Conservation (phyloP, 2,797 vertebrate species). For the Acanthiza pusilla region DNA sequence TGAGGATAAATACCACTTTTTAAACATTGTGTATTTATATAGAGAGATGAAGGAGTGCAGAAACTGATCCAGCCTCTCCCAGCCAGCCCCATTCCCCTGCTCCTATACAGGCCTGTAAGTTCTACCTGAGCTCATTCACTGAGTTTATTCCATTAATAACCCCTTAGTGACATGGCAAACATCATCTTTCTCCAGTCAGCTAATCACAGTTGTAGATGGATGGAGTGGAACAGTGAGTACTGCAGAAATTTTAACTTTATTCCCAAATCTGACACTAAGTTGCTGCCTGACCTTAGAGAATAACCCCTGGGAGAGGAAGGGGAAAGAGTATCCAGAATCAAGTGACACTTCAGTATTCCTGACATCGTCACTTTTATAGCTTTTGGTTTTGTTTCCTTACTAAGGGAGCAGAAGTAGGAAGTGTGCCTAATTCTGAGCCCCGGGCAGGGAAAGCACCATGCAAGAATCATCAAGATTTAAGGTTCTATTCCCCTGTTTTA, state of each 20-base stretch:
- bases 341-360: neutral
- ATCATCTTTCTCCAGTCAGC: neutral
- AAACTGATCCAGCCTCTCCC: neutral
- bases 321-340: neutral
- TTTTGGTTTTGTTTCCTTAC: neutral
- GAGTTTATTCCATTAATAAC: neutral
- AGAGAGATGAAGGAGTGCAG: neutral
- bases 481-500: neutral
- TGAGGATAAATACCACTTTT: neutral
- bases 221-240: neutral
- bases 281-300: neutral
- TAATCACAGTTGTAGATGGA: neutral
- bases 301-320: neutral
- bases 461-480: neutral
- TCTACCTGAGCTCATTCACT: neutral
- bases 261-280: neutral
- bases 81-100: neutral
- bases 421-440: neutral
- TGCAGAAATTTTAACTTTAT: neutral
- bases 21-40: neutral
- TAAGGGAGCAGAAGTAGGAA: neutral
- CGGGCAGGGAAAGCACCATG: neutral
- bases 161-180: neutral
- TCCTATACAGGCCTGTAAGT: neutral
- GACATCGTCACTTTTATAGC: neutral